phyloP scores from a whole-genome alignment of 2,113 vertebrate species.

The Climacteris rufus region DNA sequence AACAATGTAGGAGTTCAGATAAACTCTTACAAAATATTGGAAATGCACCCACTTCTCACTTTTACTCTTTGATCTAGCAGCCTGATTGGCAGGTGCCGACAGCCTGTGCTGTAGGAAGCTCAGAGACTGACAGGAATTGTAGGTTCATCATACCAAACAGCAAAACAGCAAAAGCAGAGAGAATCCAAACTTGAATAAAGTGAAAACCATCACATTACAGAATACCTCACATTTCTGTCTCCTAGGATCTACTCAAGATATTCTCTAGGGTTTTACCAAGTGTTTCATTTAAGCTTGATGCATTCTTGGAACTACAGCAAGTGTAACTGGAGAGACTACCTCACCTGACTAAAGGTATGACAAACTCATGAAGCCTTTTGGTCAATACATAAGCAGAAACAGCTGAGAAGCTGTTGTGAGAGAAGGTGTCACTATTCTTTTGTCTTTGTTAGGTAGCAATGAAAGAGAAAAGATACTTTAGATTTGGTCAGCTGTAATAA shows the following conservation, averaged over 20 bases:
- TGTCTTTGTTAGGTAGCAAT: neutral
- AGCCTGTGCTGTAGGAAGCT: neutral
- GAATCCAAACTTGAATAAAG: neutral
- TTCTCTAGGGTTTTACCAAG: neutral
- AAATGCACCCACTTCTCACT: neutral
- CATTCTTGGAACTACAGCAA: neutral
- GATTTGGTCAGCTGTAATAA: neutral
- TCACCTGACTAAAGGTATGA: neutral
- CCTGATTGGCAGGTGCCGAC: neutral
- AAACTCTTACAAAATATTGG: neutral
- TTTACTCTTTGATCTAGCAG: neutral
- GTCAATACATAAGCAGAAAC: neutral
- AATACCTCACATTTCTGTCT: neutral
- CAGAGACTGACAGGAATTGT: neutral
- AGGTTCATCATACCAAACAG: neutral
- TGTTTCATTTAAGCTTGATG: neutral
- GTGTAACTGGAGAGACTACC: neutral
- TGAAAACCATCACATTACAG: neutral
- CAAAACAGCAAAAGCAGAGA: neutral
- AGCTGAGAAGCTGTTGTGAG: neutral
- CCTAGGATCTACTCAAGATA: accelerated
- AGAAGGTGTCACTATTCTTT: neutral
- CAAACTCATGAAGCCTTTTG: neutral
- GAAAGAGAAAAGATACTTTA: neutral
- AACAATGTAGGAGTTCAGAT: accelerated